A percentile compares a stretch with the other conserved stretches of the same genome.
phyloP scores from a whole-genome alignment of 2,888 invertebrate genomes.

The Saturnia japonica region DNA sequence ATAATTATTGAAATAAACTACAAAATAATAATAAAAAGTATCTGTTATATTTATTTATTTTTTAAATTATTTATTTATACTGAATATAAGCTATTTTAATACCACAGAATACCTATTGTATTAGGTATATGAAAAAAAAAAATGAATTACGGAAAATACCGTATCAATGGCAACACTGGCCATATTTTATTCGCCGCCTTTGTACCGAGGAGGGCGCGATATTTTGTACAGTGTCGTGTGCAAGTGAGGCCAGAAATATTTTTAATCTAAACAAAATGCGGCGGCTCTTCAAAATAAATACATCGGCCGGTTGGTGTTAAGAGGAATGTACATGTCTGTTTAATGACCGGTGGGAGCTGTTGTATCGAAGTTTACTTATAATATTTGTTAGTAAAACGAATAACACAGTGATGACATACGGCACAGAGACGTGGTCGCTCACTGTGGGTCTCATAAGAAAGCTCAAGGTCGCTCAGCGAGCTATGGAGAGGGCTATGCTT shows the following conservation, averaged over 20 bases:
- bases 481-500: too few species aligned
- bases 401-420: too few species aligned
- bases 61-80: too few species aligned
- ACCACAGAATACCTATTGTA: not conserved
- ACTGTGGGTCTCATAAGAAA: too few species aligned
- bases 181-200: constrained; percentile 24
- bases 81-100: not conserved
- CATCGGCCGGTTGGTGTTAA: constrained; percentile 58
- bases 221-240: constrained; percentile 73
- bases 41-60: too few species aligned
- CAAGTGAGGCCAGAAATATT: constrained; percentile 80
- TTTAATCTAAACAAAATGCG: constrained; percentile 78
- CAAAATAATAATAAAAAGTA: too few species aligned
- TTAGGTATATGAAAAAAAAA: not conserved
- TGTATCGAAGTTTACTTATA: not conserved
- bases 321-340: constrained; percentile 45
- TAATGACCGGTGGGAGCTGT: not conserved
- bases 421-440: too few species aligned
- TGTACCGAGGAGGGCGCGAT: constrained; percentile 40
- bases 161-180: constrained; percentile 23
- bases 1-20: too few species aligned
- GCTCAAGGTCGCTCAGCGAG: too few species aligned
- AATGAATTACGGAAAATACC: not conserved
- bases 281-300: constrained; percentile 77
- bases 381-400: not conserved